Evolutionary conservation across 2,113 vertebrate genomes (phyloP).

Genomic region (Grammomys dolichurus): DNA sequence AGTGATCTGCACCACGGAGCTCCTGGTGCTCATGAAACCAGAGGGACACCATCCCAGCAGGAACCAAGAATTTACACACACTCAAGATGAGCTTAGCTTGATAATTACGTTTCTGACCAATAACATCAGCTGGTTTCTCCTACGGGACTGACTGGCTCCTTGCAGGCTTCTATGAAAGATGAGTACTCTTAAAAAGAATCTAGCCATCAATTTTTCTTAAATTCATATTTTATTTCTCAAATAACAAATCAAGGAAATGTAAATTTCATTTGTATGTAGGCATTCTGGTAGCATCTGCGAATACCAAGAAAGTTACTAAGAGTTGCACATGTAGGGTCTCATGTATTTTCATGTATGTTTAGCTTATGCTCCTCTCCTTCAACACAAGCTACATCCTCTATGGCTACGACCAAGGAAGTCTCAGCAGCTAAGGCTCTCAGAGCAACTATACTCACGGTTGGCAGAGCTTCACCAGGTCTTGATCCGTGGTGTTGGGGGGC

Average conservation of each 20-base stretch:
- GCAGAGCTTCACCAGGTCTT: slow-evolving; percentile 99
- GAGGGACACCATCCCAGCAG: neutral
- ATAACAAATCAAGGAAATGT: neutral
- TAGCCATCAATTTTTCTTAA: neutral
- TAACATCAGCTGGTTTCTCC: neutral
- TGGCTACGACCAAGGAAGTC: slow-evolving; percentile 15
- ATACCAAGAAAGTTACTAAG: neutral
- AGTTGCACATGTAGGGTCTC: neutral
- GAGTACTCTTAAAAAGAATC: neutral
- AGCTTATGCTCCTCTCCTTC: neutral
- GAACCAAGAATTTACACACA: neutral
- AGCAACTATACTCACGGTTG: slow-evolving; percentile 94
- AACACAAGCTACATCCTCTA: neutral
- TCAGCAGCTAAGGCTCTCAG: neutral
- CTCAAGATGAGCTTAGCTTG: neutral
- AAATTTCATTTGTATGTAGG: neutral
- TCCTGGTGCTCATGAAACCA: neutral
- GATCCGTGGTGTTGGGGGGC: slow-evolving; percentile 97
- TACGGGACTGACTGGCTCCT: neutral
- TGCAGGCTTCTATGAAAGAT: neutral
- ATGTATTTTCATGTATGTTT: neutral
- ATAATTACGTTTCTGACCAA: slow-evolving; percentile 33
- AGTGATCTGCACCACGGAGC: neutral
- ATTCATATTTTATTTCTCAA: slow-evolving; percentile 22
- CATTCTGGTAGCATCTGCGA: neutral